phyloP scores from a whole-genome alignment of 2,113 vertebrate genomes.

The Protobothrops flavoviridis region DNA sequence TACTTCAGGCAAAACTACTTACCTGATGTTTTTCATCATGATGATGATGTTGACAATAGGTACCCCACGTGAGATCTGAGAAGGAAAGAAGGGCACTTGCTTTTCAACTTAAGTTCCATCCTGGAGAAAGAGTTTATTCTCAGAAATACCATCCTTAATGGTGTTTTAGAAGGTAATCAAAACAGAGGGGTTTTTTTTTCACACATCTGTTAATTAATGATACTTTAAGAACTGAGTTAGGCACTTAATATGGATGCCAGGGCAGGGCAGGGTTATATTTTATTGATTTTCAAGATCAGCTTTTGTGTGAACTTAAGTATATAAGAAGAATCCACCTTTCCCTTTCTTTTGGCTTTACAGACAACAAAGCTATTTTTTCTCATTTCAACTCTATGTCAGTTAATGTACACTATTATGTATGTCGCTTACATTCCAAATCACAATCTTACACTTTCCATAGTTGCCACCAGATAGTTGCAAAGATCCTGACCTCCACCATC shows the following conservation, averaged over 20 bases:
- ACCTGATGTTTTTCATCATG: background rate
- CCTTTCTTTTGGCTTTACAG: background rate
- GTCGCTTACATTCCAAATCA: background rate
- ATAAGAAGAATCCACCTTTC: background rate
- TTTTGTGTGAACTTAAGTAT: background rate
- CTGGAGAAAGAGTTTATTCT: background rate
- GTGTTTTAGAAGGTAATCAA: background rate
- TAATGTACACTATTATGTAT: background rate
- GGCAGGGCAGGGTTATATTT: background rate
- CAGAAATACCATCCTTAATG: background rate
- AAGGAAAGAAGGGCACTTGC: background rate
- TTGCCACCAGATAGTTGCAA: background rate
- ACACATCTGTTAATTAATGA: background rate
- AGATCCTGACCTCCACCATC: background rate
- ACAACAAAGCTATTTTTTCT: background rate
- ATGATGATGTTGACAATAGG: background rate
- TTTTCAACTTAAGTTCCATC: background rate
- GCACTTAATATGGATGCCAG: background rate
- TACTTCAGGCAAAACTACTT: background rate
- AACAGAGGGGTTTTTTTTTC: background rate
- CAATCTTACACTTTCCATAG: background rate
- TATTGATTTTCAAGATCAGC: background rate
- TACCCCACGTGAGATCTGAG: background rate
- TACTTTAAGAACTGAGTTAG: background rate
- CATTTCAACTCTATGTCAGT: background rate